phyloP scores from a whole-genome alignment of 2,797 vertebrate genomes.

The Anolis apletophallus region DNA sequence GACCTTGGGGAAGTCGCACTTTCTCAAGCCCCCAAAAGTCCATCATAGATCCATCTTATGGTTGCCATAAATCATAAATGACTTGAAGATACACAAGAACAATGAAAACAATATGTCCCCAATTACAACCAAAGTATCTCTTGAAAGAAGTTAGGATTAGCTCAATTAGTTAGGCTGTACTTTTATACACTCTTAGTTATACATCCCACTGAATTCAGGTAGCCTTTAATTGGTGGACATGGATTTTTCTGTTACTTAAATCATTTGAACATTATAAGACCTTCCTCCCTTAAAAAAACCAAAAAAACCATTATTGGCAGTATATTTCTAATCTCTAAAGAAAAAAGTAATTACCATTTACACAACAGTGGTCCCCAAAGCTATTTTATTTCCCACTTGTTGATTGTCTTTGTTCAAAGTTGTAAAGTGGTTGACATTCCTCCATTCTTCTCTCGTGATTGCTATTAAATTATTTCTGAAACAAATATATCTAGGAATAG shows the following conservation, averaged over 20 bases:
- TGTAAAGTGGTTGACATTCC: background rate
- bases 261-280: background rate
- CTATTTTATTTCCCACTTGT: background rate
- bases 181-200: background rate
- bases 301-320: background rate
- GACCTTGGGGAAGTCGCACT: no score
- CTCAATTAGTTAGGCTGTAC: constrained; percentile 34
- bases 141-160: constrained; percentile 44
- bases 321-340: constrained; percentile 24
- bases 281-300: background rate
- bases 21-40: no score
- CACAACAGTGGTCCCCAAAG: background rate
- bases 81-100: no score
- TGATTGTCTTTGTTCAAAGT: background rate
- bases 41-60: no score
- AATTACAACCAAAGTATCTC: constrained; percentile 44
- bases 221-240: background rate
- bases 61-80: no score
- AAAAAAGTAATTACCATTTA: background rate
- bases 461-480: background rate
- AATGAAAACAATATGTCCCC: background rate
- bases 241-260: constrained; percentile 9
- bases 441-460: background rate
- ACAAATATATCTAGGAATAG: background rate
- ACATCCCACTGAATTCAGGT: background rate